phyloP scores from a whole-genome alignment of 2,888 invertebrate genomes.

The Hyposoter dolosus region DNA sequence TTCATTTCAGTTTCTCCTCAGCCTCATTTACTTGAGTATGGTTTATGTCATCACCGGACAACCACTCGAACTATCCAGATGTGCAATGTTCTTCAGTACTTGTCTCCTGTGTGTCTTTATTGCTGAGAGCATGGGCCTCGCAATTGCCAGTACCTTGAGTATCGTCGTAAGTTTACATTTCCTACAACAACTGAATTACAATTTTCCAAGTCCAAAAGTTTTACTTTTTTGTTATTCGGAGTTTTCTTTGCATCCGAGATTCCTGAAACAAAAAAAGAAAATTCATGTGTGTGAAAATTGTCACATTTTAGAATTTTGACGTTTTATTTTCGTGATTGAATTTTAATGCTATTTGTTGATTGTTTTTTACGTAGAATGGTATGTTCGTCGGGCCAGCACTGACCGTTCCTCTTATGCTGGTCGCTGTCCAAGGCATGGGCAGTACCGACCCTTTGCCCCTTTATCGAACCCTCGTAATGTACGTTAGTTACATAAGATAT shows the following conservation, averaged over 20 bases:
- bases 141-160: constrained; percentile 91
- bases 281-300: too few relatives aligned
- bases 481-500: constrained; percentile 93
- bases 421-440: constrained; percentile 95
- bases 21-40: constrained; percentile 89
- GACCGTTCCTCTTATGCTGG: constrained; percentile 94
- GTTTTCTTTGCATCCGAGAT: too few relatives aligned
- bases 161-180: constrained; percentile 89
- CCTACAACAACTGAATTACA: background rate
- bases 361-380: constrained; percentile 88
- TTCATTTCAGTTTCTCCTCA: constrained; percentile 85
- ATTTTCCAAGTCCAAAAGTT: background rate
- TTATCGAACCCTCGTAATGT: constrained; percentile 91
- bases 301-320: too few relatives aligned
- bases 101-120: constrained; percentile 91
- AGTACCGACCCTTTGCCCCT: constrained; percentile 89
- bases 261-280: too few relatives aligned
- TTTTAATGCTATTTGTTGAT: background rate
- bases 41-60: constrained; percentile 92
- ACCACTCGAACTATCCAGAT: constrained; percentile 89
- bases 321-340: background rate
- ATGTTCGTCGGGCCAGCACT: constrained; percentile 96
- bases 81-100: constrained; percentile 89
- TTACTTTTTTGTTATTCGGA: background rate
- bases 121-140: constrained; percentile 92